These are phyloP conservation scores for Sialia sialis DNA, from an alignment of 2,113 vertebrate species.

Conservation along the genomic window DNA sequence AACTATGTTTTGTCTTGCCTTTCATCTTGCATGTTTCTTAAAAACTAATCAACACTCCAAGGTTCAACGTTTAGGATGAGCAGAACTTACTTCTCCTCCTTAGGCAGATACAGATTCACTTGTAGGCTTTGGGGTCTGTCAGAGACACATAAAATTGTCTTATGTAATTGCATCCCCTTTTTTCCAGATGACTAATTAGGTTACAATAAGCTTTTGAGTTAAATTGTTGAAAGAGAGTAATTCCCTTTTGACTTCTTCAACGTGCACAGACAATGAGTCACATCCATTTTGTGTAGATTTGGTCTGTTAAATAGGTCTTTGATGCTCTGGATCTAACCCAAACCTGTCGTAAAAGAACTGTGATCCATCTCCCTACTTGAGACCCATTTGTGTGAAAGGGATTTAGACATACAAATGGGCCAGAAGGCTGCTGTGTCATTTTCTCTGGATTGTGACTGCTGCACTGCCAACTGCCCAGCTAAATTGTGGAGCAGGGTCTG, in stretches of 20 bases:
- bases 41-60: neutral
- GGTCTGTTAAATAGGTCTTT: neutral
- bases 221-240: neutral
- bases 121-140: neutral
- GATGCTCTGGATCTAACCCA: neutral
- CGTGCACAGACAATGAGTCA: neutral
- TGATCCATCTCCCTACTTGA: neutral
- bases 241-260: neutral
- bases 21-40: neutral
- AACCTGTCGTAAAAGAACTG: neutral
- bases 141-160: neutral
- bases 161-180: neutral
- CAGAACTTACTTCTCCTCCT: neutral
- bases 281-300: neutral
- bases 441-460: neutral
- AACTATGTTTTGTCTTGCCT: neutral
- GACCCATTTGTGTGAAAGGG: neutral
- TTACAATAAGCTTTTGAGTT: neutral
- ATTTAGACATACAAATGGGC: neutral
- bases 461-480: neutral
- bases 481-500: neutral
- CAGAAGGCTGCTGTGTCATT: neutral
- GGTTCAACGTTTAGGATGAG: neutral
- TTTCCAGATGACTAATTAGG: neutral
- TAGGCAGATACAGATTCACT: fast-evolving